Evolutionary conservation across 2,888 invertebrate species (phyloP), one percentile per base, ranked within the genome.

Genomic region (Hybos culiciformis): DNA sequence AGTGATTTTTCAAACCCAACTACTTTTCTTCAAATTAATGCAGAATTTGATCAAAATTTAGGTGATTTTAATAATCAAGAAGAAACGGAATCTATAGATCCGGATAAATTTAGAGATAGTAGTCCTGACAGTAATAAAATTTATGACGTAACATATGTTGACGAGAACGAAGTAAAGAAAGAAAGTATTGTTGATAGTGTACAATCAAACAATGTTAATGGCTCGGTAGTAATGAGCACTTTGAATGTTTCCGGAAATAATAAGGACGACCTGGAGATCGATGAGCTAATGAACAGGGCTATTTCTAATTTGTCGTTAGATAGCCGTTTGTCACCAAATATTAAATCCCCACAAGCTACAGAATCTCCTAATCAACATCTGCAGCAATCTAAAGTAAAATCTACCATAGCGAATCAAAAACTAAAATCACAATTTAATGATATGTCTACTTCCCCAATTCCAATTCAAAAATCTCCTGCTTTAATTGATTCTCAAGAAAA

Each of bases 201-300:
- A 45, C 20, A 50, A 48, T 24, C 46, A 47, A 40, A 24, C 45
- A 2, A 50, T n/a, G n/a, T n/a, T 29, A 7, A 2, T 6, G 29
- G 29, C 14, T 19, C 36, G 21, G 6, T 19, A 17, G 48, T 51
- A 18, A 44, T 51, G 38, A 50, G 51, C 23, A 52, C 50, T 5
- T 26, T 52, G 14, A 52, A 48, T 2, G 48, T 49, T 15, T 43
- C 43, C 3, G 51, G 51, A n/a, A 54, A 51, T 4, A 61, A 58
- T 36, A 61, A 61, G 37, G 66, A 67, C 51, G 67, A 67, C 46
- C 51, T 65, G 21, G 67, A 67, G 54, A 67, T 66, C 33, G 63
- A 67, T 45, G 66, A 66, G 42, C 56, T 64, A 0, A 67, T 67
- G 67, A 63, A 67, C 43, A 57, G 66, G 6, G 66, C 67, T 29